phyloP scores from a whole-genome alignment of 1,140 invertebrate genomes.

The Drosophila oshimai region DNA sequence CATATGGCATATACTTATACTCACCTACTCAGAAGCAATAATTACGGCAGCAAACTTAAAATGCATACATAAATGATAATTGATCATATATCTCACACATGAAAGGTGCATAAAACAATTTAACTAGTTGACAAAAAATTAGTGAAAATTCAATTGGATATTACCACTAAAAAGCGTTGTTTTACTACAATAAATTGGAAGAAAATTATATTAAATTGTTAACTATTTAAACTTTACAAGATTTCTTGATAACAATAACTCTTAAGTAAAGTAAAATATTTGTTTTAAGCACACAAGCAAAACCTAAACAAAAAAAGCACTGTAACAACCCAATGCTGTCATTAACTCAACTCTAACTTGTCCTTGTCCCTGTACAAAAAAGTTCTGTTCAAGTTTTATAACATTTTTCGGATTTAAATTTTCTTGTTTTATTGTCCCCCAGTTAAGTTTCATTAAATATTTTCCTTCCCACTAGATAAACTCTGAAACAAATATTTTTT shows the following conservation, averaged over 20 bases:
- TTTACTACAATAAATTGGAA: too few species aligned
- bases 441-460: not conserved
- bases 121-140: not conserved
- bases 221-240: not conserved
- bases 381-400: slow-evolving; percentile 1
- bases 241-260: not conserved
- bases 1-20: slow-evolving; percentile 23
- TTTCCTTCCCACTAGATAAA: not conserved
- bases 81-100: not conserved
- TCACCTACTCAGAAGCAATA: slow-evolving; percentile 19
- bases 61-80: slow-evolving; percentile 7
- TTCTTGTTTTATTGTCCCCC: not conserved
- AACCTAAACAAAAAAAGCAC: slow-evolving; percentile 18
- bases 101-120: slow-evolving; percentile 3
- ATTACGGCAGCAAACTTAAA: not conserved
- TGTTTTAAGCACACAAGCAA: slow-evolving; percentile 11
- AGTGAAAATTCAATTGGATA: not conserved
- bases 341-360: slow-evolving; percentile 31
- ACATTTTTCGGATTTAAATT: slow-evolving; percentile 3
- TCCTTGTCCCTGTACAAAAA: slow-evolving; percentile 7
- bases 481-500: slow-evolving; percentile 15
- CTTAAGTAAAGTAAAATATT: not conserved
- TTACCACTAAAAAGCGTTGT: too few species aligned
- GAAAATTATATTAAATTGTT: not conserved
- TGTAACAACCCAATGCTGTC: slow-evolving; percentile 56